phyloP scores from a whole-genome alignment of 2,113 vertebrate species.

The Vidua chalybeata region DNA sequence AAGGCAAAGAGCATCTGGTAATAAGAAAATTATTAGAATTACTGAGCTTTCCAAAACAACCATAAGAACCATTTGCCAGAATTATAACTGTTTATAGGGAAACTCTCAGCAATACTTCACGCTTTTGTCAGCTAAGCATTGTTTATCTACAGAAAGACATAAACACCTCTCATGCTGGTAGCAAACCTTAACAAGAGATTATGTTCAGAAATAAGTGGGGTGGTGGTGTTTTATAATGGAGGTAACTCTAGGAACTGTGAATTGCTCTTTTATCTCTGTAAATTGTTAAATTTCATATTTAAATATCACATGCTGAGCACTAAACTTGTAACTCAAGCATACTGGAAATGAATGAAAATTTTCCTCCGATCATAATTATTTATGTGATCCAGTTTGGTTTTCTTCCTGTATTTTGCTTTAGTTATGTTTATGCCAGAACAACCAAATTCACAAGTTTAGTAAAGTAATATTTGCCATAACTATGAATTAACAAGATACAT shows the following conservation, averaged over 20 bases:
- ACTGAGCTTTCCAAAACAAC: neutral
- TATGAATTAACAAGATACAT: neutral
- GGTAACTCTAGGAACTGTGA: neutral
- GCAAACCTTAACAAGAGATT: neutral
- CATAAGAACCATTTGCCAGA: neutral
- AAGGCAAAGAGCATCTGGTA: neutral
- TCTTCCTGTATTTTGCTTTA: neutral
- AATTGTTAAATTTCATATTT: neutral
- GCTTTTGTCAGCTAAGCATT: neutral
- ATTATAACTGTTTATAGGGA: neutral
- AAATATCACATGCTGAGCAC: neutral
- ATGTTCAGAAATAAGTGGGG: neutral
- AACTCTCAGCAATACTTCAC: neutral
- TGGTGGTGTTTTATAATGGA: neutral
- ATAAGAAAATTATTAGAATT: constrained; percentile 40
- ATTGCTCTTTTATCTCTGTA: neutral
- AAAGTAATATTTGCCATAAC: neutral
- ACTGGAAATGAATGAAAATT: neutral
- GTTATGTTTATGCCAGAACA: neutral
- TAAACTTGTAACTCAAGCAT: neutral
- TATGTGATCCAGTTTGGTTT: neutral
- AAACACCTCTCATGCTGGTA: neutral
- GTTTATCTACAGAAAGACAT: neutral
- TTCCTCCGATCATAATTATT: neutral
- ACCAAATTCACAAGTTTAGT: neutral